Base-by-base conservation (phyloP, 1,140 invertebrate species). In the Hycleus phaleratus region DNA sequence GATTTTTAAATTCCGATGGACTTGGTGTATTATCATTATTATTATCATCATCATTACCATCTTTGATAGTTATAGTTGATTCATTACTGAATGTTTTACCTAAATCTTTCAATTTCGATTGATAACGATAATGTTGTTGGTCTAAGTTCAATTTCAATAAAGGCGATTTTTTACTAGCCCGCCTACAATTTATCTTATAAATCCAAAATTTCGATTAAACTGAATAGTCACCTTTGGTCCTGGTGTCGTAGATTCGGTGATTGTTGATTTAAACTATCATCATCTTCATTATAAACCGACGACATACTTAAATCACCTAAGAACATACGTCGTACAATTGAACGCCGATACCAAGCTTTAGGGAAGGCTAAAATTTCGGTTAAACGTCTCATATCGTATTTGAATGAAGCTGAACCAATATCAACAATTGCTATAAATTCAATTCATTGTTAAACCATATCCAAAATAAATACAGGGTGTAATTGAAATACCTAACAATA, bases 311-410 rank as follows among this genome's bases (percentile, higher is more conserved):
- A 74, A 76, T 98, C 95, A 10, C 95, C 95, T 8, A 98, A 79
- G 73, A 98, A 97, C 60, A 98, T 79, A 53, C 94, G 75, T 12
- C 95, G 78, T 18, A 97, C 93, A 59, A 98, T 93, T 59, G 90
- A 92, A 11, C 93, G 81, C 24, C 95, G 78, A 71, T 97, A 97
- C 96, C 97, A 99, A 3, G 96, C 95, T 77, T 96, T 97, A 0
- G 97, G 96, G 71, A 99, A 98, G 4, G 94, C 93, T 40, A 99
- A 75, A 64, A 98, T 97, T 77, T 99, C 97, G 0, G 92, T 93
- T 53, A 98, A 74, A n/a, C 96, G 81, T 49, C 96, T 81, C 94
- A 98, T 98, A 72, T 99, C 97, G 74, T 98, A 98, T 71, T 98
- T 97, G 73, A 99, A 98, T 18, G 91, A 93, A 24, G 96, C 96